phyloP scores from a whole-genome alignment of 1,140 invertebrate species.

The Cyphomyrmex costatus region DNA sequence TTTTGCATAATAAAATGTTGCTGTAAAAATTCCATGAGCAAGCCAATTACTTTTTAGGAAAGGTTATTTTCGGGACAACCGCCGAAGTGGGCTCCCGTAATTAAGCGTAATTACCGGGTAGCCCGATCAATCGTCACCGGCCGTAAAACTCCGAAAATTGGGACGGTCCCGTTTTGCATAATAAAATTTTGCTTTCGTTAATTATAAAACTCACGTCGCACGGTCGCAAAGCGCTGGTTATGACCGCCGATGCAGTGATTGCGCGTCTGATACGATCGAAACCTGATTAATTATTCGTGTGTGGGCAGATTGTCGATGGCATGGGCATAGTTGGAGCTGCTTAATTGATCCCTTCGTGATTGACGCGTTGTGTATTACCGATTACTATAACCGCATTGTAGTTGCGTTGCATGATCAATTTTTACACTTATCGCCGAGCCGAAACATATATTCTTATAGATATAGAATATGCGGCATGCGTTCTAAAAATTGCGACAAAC shows the following conservation, averaged over 20 bases:
- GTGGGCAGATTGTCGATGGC: conserved; percentile 62
- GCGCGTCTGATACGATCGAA: conserved; percentile 61
- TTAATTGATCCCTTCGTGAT: conserved; percentile 60
- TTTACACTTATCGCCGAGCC: background rate
- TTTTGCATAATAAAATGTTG: conserved; percentile 58
- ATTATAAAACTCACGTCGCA: conserved; percentile 58
- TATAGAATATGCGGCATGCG: background rate
- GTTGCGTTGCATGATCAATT: background rate
- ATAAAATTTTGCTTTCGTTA: conserved; percentile 62
- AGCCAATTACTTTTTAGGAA: conserved; percentile 66
- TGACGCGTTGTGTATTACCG: conserved; percentile 57
- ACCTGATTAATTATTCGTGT: conserved; percentile 65
- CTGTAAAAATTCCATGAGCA: conserved; percentile 58
- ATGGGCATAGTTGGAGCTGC: conserved; percentile 50
- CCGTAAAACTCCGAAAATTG: conserved; percentile 63
- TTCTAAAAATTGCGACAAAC: conserved; percentile 3
- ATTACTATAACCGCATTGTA: conserved; percentile 33
- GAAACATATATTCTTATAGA: background rate
- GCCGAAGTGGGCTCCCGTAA: conserved; percentile 52
- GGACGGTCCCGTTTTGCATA: conserved; percentile 68
- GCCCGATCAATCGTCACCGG: conserved; percentile 66
- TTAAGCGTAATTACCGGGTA: conserved; percentile 69
- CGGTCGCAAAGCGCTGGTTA: conserved; percentile 43
- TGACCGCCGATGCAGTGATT: conserved; percentile 54
- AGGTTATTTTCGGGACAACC: background rate